Conservation (phyloP, 2,797 vertebrate species). For the Ispidina lecontei region DNA sequence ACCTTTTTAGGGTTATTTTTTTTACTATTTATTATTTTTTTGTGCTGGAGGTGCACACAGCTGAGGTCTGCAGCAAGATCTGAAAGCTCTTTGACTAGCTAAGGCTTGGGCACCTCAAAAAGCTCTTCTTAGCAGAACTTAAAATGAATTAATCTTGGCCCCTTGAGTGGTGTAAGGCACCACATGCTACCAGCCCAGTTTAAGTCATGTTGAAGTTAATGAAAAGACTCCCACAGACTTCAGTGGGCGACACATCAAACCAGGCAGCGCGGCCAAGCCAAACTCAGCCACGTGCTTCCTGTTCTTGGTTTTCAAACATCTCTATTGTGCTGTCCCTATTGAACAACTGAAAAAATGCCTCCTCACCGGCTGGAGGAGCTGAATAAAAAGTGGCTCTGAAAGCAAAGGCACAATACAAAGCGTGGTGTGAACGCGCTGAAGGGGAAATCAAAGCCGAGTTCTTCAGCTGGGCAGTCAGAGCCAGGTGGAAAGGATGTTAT, state of each 20-base stretch:
- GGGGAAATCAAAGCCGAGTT: not conserved
- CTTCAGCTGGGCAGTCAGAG: not conserved
- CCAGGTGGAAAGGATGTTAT: not conserved
- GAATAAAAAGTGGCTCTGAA: not conserved
- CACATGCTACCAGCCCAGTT: not conserved
- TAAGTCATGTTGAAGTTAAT: slow-evolving; percentile 4
- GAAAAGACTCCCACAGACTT: slow-evolving; percentile 29
- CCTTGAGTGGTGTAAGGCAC: not conserved
- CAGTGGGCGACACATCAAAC: not conserved
- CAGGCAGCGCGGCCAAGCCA: not conserved
- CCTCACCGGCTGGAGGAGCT: not conserved
- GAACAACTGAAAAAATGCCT: not conserved
- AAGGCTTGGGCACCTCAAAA: not conserved
- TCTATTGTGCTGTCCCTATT: not conserved
- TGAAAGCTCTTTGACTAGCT: not conserved
- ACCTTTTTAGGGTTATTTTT: not conserved
- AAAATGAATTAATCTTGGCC: not conserved
- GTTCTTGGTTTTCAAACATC: not conserved
- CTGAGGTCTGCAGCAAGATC: not conserved
- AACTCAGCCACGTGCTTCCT: not conserved
- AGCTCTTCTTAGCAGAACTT: not conserved
- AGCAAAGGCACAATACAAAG: not conserved
- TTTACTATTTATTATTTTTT: not conserved
- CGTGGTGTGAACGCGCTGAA: accelerated
- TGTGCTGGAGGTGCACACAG: not conserved